These are phyloP conservation scores for Epizoanthus ramosus DNA, from an alignment of 92 coral and sea anemone genomes.

Conservation along the genomic window DNA sequence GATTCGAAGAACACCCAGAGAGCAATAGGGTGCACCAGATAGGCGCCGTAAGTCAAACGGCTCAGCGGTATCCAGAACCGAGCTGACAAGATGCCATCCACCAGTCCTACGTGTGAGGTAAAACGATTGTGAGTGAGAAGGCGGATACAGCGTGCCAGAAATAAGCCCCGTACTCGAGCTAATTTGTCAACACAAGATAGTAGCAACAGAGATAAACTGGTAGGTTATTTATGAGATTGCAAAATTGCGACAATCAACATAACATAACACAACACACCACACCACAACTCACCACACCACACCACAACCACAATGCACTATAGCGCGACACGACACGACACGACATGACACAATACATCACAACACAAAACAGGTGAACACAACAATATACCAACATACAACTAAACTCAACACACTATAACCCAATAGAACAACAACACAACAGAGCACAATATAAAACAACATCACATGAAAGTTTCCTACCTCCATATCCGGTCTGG, in stretches of 20 bases:
- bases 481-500: conserved; percentile 83
- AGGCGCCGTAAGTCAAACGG: conserved; percentile 57
- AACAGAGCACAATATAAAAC: neutral
- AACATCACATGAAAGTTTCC: neutral
- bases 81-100: conserved; percentile 51
- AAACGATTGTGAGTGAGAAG: too few species aligned
- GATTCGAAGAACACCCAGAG: conserved; percentile 7
- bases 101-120: conserved; percentile 37
- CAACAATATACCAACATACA: neutral
- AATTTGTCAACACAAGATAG: neutral
- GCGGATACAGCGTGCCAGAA: too few species aligned
- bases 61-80: conserved; percentile 61
- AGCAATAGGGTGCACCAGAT: conserved; percentile 45
- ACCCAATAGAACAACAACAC: neutral
- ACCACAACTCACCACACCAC: neutral
- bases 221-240: too few species aligned
- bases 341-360: too few species aligned
- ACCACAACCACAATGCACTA: neutral
- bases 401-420: neutral
- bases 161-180: neutral
- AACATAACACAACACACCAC: neutral
- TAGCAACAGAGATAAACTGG: too few species aligned
- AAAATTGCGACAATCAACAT: too few species aligned
- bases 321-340: neutral
- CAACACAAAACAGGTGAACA: neutral